Conservation (phyloP, 2,797 vertebrate genomes). For the Linurgus olivaceus region DNA sequence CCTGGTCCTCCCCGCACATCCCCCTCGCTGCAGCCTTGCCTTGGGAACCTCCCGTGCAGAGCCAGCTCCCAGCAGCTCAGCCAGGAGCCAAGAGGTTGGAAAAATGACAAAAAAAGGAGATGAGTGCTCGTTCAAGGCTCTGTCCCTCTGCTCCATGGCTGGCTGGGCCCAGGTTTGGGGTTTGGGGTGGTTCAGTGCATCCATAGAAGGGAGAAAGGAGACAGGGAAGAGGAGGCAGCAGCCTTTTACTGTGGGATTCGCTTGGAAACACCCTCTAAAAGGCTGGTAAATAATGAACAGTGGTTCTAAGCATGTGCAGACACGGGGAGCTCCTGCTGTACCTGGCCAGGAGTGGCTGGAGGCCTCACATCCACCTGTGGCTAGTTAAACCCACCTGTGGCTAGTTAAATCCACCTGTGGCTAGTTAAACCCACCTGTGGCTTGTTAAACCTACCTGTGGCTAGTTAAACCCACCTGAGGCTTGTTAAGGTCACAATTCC, state of each 20-base stretch:
- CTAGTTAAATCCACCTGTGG: too few species aligned
- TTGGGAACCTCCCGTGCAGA: not conserved
- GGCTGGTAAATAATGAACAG: constrained; percentile 9
- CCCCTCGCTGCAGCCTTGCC: not conserved
- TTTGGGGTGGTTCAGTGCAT: accelerated
- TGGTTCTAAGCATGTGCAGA: not conserved
- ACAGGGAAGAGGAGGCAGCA: not conserved
- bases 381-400: too few species aligned
- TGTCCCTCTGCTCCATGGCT: accelerated
- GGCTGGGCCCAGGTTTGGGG: accelerated
- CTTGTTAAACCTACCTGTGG: accelerated
- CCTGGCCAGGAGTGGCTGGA: not conserved
- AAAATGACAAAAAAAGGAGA: not conserved
- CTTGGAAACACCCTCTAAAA: not conserved
- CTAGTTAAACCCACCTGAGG: too few species aligned
- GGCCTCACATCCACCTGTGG: not conserved
- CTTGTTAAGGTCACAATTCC: not conserved
- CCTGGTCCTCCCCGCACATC: not conserved
- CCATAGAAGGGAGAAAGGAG: not conserved
- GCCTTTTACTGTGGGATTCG: not conserved
- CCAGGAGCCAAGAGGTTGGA: not conserved
- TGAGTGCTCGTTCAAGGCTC: accelerated
- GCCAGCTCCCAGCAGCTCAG: not conserved
- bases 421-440: too few species aligned
- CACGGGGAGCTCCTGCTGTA: not conserved